phyloP scores from a whole-genome alignment of 2,113 vertebrate species.

The Leuciscus idus region DNA sequence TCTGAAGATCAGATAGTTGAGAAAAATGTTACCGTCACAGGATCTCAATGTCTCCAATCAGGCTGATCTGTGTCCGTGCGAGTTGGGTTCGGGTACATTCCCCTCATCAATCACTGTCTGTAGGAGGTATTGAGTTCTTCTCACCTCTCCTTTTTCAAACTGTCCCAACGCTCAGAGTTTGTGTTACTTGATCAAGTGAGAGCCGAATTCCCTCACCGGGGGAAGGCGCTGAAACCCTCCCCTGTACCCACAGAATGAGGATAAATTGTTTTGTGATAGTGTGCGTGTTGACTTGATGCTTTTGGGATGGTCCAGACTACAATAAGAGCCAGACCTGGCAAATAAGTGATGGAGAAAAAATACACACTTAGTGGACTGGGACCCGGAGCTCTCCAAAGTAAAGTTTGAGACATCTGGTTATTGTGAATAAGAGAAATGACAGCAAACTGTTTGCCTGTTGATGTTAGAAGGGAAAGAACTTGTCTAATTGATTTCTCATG shows the following conservation, averaged over 20 bases:
- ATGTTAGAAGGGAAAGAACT: slow-evolving; percentile 19
- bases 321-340: slow-evolving; percentile 56
- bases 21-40: slow-evolving; percentile 63
- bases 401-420: slow-evolving; percentile 71
- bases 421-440: slow-evolving; percentile 78
- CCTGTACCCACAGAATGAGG: slow-evolving; percentile 53
- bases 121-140: slow-evolving; percentile 73
- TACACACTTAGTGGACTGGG: slow-evolving; percentile 72
- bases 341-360: slow-evolving; percentile 63
- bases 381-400: slow-evolving; percentile 32
- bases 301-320: slow-evolving; percentile 41
- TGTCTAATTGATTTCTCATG: slow-evolving; percentile 56
- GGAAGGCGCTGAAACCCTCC: slow-evolving; percentile 47
- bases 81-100: slow-evolving; percentile 69
- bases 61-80: slow-evolving; percentile 48
- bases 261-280: slow-evolving; percentile 57
- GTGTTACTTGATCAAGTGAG: slow-evolving; percentile 79
- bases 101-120: slow-evolving; percentile 81
- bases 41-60: slow-evolving; percentile 75
- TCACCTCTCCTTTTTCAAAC: slow-evolving; percentile 77
- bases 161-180: slow-evolving; percentile 71
- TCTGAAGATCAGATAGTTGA: slow-evolving; percentile 50
- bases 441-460: slow-evolving; percentile 62
- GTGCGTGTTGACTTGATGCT: slow-evolving; percentile 31
- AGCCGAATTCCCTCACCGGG: slow-evolving; percentile 39